phyloP scores from a whole-genome alignment of 2,797 vertebrate species.

The Uromys caudimaculatus region DNA sequence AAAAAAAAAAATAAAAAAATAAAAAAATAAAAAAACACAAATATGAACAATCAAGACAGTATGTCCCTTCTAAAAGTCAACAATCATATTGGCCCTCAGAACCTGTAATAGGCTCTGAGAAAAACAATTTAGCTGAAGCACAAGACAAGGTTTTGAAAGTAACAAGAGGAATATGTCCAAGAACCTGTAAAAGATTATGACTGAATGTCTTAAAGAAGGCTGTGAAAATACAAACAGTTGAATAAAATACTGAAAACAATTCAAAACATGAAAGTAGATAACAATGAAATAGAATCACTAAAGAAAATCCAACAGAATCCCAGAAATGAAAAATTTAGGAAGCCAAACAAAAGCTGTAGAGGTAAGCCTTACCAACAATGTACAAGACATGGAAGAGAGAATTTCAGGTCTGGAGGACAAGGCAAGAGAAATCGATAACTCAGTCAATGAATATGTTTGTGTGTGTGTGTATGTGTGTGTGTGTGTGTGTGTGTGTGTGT shows the following conservation, averaged over 20 bases:
- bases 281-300: background rate
- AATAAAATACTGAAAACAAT: background rate
- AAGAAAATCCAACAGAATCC: background rate
- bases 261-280: background rate
- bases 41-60: no score
- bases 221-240: background rate
- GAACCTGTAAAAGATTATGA: background rate
- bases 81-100: background rate
- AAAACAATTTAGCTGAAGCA: background rate
- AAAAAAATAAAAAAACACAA: no score
- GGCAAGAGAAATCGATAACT: background rate
- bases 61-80: background rate
- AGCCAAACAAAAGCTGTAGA: background rate
- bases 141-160: background rate
- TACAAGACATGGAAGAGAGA: background rate
- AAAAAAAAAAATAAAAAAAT: no score
- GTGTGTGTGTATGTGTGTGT: no score
- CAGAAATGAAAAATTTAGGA: background rate
- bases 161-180: background rate
- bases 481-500: no score
- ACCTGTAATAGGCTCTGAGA: background rate
- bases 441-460: background rate
- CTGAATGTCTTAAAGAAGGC: background rate
- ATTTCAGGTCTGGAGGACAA: background rate
- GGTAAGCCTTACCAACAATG: background rate